Base-by-base conservation (phyloP, 1,140 invertebrate genomes). In the Lepidurus apus region DNA sequence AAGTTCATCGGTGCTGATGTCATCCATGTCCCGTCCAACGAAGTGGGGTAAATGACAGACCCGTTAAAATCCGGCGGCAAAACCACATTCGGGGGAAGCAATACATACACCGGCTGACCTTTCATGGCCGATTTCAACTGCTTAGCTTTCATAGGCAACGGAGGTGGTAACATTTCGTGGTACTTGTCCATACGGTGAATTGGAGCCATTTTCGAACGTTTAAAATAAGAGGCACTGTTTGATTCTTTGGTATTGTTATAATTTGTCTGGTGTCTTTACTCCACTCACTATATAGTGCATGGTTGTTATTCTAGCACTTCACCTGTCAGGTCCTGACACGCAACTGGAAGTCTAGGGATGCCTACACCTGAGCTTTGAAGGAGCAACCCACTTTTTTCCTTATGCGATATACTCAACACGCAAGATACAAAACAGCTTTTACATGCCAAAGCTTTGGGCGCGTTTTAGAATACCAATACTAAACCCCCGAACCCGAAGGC, bases 131-230 rank as follows among this genome's bases (percentile, higher is more conserved):
- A 75, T 74, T 79, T 79, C 73, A 79, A 43, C 1, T 42, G 74
- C 47, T 79, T 79, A 43, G 78, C 42, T 24, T 79, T 79, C 73
- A 79, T 44, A 44, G 74, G 74, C 43, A 79, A 26, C 24, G 78
- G 78, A 42, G 75, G 73, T 45, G 78, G 73, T n/a, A 45, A 74
- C 73, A 79, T 42, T 24, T 79, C 78, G 9, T 79, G 78, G 45
- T 79, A 79, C 42, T 24, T 74, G 21, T 79, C 78, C 78, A 79
- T 79, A 17, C 78, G 78, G 45, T 79, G 78, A 44, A 74, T 79
- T 7, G 73, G 78, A 74, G 78, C 78, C 78, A 79, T 79, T 45
- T 13, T 79, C 21, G 74, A 34, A 24, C 24, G 4, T 53, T 73
- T 13, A 45, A 34, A 65, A 34, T 24, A 77, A 47, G 4, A 17